phyloP scores from a whole-genome alignment of 2,888 invertebrate genomes.

The Hydrotaea diabolus region DNA sequence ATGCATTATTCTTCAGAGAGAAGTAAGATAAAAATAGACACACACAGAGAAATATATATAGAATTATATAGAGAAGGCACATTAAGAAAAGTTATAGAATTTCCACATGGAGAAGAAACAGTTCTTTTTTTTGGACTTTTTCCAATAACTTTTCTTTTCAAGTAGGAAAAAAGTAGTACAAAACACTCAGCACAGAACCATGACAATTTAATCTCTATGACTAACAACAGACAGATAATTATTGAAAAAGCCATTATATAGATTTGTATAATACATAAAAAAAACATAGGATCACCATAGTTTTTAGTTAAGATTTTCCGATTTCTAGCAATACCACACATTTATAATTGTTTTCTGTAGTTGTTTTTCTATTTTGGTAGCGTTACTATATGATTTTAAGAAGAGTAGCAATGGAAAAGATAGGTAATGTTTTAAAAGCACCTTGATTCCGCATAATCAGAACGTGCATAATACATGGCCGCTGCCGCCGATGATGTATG shows the following conservation, averaged over 20 bases:
- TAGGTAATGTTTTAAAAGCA: conserved; percentile 70
- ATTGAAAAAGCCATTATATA: conserved; percentile 21
- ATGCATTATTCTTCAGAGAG: conserved; percentile 9
- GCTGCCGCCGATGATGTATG: conserved; percentile 28
- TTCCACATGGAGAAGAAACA: not conserved
- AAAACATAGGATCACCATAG: conserved; percentile 31
- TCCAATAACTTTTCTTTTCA: not conserved
- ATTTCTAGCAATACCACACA: conserved; percentile 44
- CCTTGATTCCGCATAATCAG: conserved; percentile 77
- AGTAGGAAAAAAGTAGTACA: not conserved
- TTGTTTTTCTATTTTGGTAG: not conserved
- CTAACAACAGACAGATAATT: no score
- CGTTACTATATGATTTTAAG: conserved; percentile 14
- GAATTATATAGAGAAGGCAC: not conserved
- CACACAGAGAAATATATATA: not conserved
- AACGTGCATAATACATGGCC: conserved; percentile 75
- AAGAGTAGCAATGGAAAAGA: conserved; percentile 38
- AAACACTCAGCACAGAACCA: not conserved
- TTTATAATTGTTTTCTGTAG: not conserved
- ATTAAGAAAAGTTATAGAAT: not conserved
- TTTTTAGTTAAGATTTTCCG: not conserved
- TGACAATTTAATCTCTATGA: not conserved
- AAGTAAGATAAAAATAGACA: not conserved
- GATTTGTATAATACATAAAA: conserved; percentile 4
- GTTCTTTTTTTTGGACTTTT: not conserved